A percentile compares a stretch with the other conserved stretches of the same genome.
These are phyloP conservation scores for Pandion haliaetus DNA, from an alignment of 2,113 vertebrate genomes.

Conservation along the genomic window DNA sequence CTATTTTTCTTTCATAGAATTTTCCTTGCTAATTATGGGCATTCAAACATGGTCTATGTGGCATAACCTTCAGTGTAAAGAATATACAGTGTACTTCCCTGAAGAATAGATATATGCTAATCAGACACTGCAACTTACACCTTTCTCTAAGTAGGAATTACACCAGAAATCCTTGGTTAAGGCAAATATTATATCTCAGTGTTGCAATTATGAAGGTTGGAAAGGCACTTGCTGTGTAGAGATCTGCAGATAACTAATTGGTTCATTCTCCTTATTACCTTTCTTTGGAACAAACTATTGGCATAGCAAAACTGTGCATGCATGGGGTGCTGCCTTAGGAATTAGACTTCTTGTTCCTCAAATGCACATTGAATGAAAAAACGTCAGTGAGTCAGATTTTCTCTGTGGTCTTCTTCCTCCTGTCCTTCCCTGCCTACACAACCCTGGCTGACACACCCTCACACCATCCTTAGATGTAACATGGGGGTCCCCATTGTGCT, in stretches of 20 bases:
- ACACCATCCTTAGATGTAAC: background rate
- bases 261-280: background rate
- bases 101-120: background rate
- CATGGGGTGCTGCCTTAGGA: background rate
- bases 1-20: background rate
- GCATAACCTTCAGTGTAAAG: background rate
- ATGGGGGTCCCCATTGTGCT: background rate
- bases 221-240: background rate
- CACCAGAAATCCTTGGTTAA: background rate
- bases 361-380: background rate
- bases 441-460: background rate
- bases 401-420: background rate
- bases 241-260: background rate
- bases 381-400: background rate
- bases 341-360: background rate
- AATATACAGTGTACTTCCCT: background rate
- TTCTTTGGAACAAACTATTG: background rate
- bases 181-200: background rate
- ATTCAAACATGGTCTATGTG: background rate
- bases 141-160: background rate
- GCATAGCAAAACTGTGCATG: background rate
- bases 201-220: background rate
- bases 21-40: background rate
- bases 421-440: rapidly evolving
- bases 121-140: background rate